phyloP scores from a whole-genome alignment of 2,888 invertebrate species.

The Achlya flavicornis region DNA sequence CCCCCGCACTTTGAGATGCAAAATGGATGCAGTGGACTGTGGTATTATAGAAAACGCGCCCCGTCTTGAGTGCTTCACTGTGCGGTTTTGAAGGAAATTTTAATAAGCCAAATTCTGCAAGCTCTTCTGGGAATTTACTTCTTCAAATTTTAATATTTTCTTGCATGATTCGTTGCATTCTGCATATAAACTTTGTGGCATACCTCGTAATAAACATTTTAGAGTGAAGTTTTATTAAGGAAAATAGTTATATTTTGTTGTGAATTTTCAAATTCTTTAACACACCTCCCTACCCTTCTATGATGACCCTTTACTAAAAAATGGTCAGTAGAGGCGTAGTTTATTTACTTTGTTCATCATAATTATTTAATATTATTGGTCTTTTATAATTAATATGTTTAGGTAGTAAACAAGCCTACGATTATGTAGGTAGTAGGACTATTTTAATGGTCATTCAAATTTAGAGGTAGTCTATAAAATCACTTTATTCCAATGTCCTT shows the following conservation, averaged over 20 bases:
- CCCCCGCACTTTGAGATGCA: slow-evolving; percentile 47
- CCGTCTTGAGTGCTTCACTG: slow-evolving; percentile 34
- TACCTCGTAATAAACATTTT: neutral
- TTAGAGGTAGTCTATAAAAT: neutral
- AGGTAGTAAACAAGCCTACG: no score
- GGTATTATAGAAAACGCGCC: slow-evolving; percentile 28
- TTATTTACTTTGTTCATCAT: no score
- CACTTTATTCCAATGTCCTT: neutral
- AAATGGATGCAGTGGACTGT: slow-evolving; percentile 55
- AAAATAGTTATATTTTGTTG: neutral
- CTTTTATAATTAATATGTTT: no score
- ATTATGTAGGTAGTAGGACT: neutral
- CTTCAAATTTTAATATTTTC: slow-evolving; percentile 44
- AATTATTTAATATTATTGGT: no score
- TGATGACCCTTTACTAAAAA: no score
- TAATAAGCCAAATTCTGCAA: slow-evolving; percentile 52
- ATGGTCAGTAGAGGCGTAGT: no score
- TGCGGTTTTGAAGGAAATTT: slow-evolving; percentile 49
- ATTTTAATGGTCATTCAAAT: neutral
- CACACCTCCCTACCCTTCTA: no score
- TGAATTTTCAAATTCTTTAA: no score
- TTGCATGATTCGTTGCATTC: slow-evolving; percentile 20
- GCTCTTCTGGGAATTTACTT: slow-evolving; percentile 44
- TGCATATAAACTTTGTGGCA: slow-evolving; percentile 1
- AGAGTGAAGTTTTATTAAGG: neutral